Evolutionary conservation across 1,140 invertebrate species (phyloP).

Genomic region (Drosophila varians): DNA sequence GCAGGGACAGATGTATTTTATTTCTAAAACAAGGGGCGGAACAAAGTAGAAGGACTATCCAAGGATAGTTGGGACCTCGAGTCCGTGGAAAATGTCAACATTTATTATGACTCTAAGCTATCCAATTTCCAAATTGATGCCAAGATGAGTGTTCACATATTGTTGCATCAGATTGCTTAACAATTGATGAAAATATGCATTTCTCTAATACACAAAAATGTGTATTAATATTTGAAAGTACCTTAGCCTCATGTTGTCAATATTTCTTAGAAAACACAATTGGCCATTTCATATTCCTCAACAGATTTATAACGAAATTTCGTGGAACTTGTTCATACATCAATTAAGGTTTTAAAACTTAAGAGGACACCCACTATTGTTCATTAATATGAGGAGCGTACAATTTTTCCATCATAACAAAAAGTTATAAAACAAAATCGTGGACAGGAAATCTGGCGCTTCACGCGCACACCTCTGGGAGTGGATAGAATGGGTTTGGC

Average conservation of each 20-base stretch:
- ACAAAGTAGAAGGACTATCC: background rate
- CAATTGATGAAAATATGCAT: background rate
- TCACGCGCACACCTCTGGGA: slow-evolving; percentile 46
- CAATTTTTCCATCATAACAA: slow-evolving; percentile 44
- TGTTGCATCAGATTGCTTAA: background rate
- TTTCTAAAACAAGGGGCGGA: slow-evolving; percentile 35
- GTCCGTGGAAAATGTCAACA: slow-evolving; percentile 48
- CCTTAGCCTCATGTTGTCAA: too few relatives aligned
- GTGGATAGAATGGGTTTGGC: slow-evolving; percentile 10
- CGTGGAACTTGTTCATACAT: background rate
- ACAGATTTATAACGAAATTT: background rate
- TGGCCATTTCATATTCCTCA: background rate
- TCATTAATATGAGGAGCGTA: slow-evolving; percentile 58
- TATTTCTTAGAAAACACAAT: background rate
- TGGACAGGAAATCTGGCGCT: slow-evolving; percentile 74
- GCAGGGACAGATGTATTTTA: slow-evolving; percentile 66
- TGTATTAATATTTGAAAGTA: too few relatives aligned
- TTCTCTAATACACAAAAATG: background rate
- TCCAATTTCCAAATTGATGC: slow-evolving; percentile 54
- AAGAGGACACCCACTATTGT: slow-evolving; percentile 23
- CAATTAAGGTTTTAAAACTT: background rate
- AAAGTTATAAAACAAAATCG: slow-evolving; percentile 43
- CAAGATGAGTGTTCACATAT: slow-evolving; percentile 21
- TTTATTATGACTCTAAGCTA: slow-evolving; percentile 55
- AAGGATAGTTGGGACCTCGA: slow-evolving; percentile 19